Evolutionary conservation across 2,888 invertebrate species (phyloP), one percentile per base, ranked within the genome.

Genomic region (Melanargia galathea): DNA sequence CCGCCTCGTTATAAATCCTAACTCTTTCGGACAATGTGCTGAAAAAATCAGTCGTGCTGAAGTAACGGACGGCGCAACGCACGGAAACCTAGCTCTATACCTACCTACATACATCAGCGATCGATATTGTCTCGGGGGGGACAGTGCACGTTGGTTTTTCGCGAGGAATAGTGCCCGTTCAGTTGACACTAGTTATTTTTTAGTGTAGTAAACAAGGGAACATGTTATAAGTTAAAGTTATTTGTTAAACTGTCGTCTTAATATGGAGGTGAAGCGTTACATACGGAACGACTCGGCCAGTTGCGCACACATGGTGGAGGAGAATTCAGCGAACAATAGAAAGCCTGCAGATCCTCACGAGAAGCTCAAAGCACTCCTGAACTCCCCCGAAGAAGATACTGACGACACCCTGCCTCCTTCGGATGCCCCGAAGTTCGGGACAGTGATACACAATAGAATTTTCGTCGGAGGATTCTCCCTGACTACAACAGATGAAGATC

Each of bases 391-490:
- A 5, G 89, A 88, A 7, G 90, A 89, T 24, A 85, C 85, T 0
- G 91, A 92, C 57, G 92, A 92, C 62, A 81, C 83, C 13, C 79
- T 89, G 1, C 90, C 89, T 4, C 89, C 90, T 0, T 83, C 88
- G 1, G 90, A 87, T 78, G 93, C 86, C 70, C 93, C 87, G 1
- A 94, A 94, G 79, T 94, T 93, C 73, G 97, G 95, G 70, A 98
- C 97, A 35, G 93, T 98, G 67, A 97, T 98, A 75, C 98, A 98
- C 65, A 98, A 98, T 86, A 92, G 98, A 76, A 97, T 99, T 78
- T 99, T 99, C 87, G 98, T 99, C 58, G 98, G 99, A 63, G 99
- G 98, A 24, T 98, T 99, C 78, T 96, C 98, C 62, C 94, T 97
- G 76, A 97, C 96, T 78, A 98, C 98, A 51, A 97, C 97, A 55